A percentile compares a stretch with the other conserved stretches of the same genome.
Evolutionary conservation across 2,797 vertebrate species (phyloP).

Genomic region (Orientallactaga sibirica): DNA sequence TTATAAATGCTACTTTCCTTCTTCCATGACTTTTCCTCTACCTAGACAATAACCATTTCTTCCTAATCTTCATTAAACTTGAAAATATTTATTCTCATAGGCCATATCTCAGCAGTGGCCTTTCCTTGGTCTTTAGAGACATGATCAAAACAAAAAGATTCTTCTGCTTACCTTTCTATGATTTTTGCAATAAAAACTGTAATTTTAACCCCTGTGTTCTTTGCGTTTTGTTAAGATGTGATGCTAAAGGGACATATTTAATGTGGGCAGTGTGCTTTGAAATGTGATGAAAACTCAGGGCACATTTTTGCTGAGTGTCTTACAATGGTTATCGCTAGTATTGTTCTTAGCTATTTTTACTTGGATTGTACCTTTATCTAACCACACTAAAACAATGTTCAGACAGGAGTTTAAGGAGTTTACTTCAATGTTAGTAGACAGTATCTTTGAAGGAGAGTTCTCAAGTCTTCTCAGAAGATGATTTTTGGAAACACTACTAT

Average conservation of each 20-base stretch:
- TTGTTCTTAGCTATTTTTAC: not conserved
- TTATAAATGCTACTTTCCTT: not conserved
- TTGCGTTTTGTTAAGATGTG: not conserved
- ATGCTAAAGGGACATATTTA: not conserved
- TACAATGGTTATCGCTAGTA: not conserved
- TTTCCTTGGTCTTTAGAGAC: not conserved
- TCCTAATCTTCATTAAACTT: not conserved
- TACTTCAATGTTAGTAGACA: not conserved
- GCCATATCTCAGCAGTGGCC: too few relatives aligned
- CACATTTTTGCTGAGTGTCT: not conserved
- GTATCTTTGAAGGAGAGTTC: not conserved
- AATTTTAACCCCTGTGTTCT: not conserved
- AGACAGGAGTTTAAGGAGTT: not conserved
- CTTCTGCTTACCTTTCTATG: not conserved
- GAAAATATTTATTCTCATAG: not conserved
- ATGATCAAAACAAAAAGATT: not conserved
- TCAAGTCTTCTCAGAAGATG: not conserved
- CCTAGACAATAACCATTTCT: not conserved
- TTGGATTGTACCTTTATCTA: not conserved
- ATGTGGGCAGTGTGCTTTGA: slow-evolving; percentile 14
- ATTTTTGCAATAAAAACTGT: not conserved
- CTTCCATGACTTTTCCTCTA: not conserved
- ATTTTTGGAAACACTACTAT: not conserved
- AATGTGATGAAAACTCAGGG: not conserved
- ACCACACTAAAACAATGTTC: not conserved